phyloP scores from a whole-genome alignment of 2,888 invertebrate genomes.

The Nymphalis c-album region DNA sequence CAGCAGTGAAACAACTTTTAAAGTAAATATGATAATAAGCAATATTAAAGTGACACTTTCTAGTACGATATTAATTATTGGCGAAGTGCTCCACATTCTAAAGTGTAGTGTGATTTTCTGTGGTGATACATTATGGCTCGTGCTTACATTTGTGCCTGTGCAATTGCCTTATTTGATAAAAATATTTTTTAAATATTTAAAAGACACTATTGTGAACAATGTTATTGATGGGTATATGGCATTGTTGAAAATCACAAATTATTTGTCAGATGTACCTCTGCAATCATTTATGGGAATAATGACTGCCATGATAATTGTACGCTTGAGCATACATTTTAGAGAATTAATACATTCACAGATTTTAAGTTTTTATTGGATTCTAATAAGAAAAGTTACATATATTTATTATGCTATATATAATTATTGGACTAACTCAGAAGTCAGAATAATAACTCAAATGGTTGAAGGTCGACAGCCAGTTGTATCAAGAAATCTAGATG shows the following conservation, averaged over 20 bases:
- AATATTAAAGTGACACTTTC: constrained; percentile 49
- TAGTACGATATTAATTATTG: constrained; percentile 48
- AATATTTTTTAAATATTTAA: constrained; percentile 48
- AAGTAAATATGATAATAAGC: constrained; percentile 44
- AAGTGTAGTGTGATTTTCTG: constrained; percentile 59
- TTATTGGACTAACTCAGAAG: constrained; percentile 69
- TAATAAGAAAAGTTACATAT: constrained; percentile 63
- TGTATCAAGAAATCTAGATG: constrained; percentile 46
- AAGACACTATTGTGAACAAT: constrained; percentile 44
- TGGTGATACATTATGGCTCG: constrained; percentile 68
- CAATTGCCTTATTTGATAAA: constrained; percentile 63
- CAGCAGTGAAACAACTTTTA: constrained; percentile 44
- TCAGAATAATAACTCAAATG: constrained; percentile 62
- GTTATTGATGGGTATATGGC: constrained; percentile 60
- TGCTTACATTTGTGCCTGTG: constrained; percentile 69
- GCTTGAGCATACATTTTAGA: constrained; percentile 64
- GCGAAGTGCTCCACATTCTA: constrained; percentile 56
- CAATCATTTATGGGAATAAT: constrained; percentile 71
- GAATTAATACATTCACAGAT: constrained; percentile 52
- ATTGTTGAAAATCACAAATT: constrained; percentile 67
- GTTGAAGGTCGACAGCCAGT: constrained; percentile 57
- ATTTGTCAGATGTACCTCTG: constrained; percentile 74
- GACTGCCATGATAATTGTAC: constrained; percentile 61
- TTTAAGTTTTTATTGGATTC: constrained; percentile 58
- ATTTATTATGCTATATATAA: constrained; percentile 64